Evolutionary conservation across 2,888 invertebrate species (phyloP), one percentile per base, ranked within the genome.

Genomic region (Linnaemya tessellans): DNA sequence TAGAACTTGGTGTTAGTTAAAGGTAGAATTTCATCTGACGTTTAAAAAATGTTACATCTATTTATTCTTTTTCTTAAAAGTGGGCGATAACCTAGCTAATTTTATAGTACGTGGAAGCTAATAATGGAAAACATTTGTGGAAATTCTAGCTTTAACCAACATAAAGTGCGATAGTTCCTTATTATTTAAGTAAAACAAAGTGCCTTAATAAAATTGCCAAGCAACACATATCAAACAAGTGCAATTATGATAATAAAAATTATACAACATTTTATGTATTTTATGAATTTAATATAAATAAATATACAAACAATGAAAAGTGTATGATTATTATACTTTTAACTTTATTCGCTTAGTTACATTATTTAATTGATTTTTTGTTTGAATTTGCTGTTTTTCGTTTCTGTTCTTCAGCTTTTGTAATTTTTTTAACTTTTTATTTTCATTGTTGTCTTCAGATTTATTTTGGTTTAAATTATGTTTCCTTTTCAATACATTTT

Each of bases 381-480:
- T 15, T 46, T 43, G 49, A 9, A 51, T 22, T 54, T 58, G 46
- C 35, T 38, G 35, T 13, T 43, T 22, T 22, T 41, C 64, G 51
- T 73, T 41, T 5, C 73, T 3, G 15, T 49, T 80, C 49, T 64
- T 85, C 15, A 86, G 18, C 38, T 82, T 87, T 60, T 67, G 58
- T 64, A 86, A 68, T 65, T 85, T 86, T 54, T 87, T 84, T n/a
- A 87, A 35, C 22, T 83, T 87, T 67, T 87, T 84, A 51, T 51
- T 20, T 60, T 60, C 38, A 20, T 71, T 51, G 41, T 43, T 85
- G 5, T 78, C 51, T 11, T 7, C 38, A 9, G 49, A 10, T 18
- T 13, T 35, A 67, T 56, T 86, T 65, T 67, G 82, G 49, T 3
- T 65, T 13, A 74, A 68, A 80, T 62, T 83, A 56, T 35, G 80